Percentiles rank a stretch among this genome's conserved stretches.
These are phyloP conservation scores for Leucophora obtusa DNA, from an alignment of 2,888 invertebrate genomes.

Conservation along the genomic window DNA sequence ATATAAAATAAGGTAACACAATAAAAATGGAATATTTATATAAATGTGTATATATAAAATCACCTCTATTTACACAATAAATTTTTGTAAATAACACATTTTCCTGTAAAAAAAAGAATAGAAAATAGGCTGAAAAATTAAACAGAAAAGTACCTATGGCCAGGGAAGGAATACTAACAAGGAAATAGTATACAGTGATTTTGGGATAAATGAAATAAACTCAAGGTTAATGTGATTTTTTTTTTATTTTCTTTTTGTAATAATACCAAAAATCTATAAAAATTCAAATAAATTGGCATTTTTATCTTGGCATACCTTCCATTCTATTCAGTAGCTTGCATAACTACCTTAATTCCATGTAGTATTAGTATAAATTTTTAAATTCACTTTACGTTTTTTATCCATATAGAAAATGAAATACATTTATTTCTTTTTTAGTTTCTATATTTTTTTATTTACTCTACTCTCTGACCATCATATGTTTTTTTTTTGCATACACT, in stretches of 20 bases:
- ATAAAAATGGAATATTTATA: background rate
- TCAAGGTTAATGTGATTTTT: too few relatives aligned
- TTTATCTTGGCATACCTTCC: too few relatives aligned
- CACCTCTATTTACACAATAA: conserved; percentile 32
- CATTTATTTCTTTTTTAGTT: background rate
- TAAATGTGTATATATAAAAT: conserved; percentile 11
- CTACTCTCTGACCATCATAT: background rate
- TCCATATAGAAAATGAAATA: background rate
- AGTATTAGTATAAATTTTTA: conserved; percentile 7
- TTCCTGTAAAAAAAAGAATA: background rate
- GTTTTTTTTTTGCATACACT: background rate
- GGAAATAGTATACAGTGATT: too few relatives aligned
- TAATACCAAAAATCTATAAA: too few relatives aligned
- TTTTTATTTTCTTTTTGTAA: too few relatives aligned
- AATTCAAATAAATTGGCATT: too few relatives aligned
- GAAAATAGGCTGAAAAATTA: background rate
- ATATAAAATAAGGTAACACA: background rate
- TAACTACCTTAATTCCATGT: conserved; percentile 1
- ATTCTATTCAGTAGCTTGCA: background rate
- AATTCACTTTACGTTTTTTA: conserved; percentile 9
- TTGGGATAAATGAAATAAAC: too few relatives aligned
- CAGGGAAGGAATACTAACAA: background rate
- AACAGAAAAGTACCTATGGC: background rate
- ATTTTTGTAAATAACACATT: conserved; percentile 28
- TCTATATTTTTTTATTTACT: conserved; percentile 18